phyloP scores from a whole-genome alignment of 2,888 invertebrate genomes.

The Ophraella communa region DNA sequence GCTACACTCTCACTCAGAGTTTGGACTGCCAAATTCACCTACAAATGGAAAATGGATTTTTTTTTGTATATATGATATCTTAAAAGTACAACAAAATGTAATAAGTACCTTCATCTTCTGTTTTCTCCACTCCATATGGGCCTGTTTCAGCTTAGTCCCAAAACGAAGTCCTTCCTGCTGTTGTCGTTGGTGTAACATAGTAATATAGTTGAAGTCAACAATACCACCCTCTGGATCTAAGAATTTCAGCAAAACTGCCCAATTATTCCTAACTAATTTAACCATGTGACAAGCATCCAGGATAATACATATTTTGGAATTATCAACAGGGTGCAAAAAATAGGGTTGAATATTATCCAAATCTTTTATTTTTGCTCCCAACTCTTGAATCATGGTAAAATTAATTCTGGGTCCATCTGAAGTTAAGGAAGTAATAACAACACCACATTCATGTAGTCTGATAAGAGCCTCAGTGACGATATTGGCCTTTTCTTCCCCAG shows the following conservation, averaged over 20 bases:
- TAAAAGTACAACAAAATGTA: too few species aligned
- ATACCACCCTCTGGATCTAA: neutral
- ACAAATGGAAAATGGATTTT: neutral
- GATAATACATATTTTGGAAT: too few species aligned
- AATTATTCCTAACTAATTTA: constrained; percentile 4
- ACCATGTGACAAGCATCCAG: constrained; percentile 1
- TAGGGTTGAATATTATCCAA: too few species aligned
- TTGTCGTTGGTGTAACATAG: neutral
- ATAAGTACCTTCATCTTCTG: constrained; percentile 11
- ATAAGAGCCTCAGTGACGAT: too few species aligned
- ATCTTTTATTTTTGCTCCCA: too few species aligned
- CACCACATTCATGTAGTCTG: too few species aligned
- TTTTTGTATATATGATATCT: neutral
- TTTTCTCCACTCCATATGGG: constrained; percentile 6
- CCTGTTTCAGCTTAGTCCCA: constrained; percentile 3
- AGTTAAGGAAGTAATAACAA: too few species aligned
- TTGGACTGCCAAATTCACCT: constrained; percentile 14
- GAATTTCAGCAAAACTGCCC: constrained; percentile 2
- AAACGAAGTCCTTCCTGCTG: constrained; percentile 6
- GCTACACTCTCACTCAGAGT: constrained; percentile 9
- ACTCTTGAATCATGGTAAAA: too few species aligned
- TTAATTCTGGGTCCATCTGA: too few species aligned
- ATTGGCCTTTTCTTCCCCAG: too few species aligned
- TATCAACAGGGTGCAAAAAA: too few species aligned
- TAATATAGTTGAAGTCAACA: neutral